These are phyloP conservation scores for Rutilus rutilus DNA, from an alignment of 2,113 vertebrate genomes.

Conservation along the genomic window DNA sequence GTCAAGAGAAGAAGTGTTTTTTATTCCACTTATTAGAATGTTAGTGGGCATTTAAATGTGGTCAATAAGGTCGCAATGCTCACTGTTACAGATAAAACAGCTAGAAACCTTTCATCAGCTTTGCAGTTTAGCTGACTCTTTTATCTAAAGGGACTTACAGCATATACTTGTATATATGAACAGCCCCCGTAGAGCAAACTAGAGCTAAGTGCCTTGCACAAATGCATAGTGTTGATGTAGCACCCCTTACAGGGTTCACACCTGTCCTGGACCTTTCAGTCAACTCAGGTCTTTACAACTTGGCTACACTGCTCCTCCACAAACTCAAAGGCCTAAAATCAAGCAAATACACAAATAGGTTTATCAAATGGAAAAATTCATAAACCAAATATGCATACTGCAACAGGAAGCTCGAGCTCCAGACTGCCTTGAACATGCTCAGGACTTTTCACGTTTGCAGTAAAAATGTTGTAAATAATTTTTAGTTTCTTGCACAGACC, in stretches of 20 bases:
- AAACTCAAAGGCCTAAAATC: not conserved
- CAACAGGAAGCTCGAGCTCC: too few species aligned
- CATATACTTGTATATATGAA: not conserved
- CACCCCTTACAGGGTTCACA: not conserved
- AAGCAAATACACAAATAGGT: not conserved
- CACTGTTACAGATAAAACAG: not conserved
- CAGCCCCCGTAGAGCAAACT: not conserved
- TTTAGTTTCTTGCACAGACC: too few species aligned
- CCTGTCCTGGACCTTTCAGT: constrained; percentile 1
- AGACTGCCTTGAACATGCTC: too few species aligned
- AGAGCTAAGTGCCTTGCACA: not conserved
- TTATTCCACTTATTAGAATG: not conserved
- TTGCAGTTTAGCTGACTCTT: not conserved
- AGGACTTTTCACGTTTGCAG: too few species aligned
- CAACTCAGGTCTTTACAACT: not conserved
- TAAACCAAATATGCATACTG: too few species aligned
- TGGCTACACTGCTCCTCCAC: not conserved
- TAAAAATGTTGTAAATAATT: too few species aligned
- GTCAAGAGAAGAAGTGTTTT: not conserved
- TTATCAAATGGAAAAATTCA: not conserved
- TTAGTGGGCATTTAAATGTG: not conserved
- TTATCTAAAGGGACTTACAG: not conserved
- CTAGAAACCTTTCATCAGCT: not conserved
- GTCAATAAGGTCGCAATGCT: not conserved
- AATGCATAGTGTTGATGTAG: not conserved